Conservation (phyloP, 2,113 vertebrate species). For the Ploceus nigricollis region DNA sequence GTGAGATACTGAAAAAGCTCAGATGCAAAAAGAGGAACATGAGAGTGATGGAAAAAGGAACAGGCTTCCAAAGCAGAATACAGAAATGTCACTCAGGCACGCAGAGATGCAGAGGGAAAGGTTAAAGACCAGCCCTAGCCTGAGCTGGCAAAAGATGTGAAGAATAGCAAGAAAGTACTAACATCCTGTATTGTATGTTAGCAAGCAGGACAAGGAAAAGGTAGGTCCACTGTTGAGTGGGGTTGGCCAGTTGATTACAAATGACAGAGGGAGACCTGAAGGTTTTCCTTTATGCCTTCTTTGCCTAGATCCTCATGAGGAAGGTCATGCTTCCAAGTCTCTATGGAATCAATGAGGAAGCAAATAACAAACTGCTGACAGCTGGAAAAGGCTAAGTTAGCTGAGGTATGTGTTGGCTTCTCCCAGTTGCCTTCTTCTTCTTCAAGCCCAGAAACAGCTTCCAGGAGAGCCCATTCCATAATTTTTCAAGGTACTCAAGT, state of each 20-base stretch:
- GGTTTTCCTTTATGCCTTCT: background rate
- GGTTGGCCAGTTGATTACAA: background rate
- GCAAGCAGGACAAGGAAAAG: background rate
- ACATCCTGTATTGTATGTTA: background rate
- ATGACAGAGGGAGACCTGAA: background rate
- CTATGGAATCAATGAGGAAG: background rate
- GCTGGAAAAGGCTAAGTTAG: background rate
- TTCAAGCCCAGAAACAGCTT: background rate
- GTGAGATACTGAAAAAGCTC: background rate
- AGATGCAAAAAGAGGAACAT: background rate
- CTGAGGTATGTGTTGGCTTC: background rate
- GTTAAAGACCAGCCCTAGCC: background rate
- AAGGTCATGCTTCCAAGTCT: background rate
- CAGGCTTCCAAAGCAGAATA: background rate
- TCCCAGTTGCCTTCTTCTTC: background rate
- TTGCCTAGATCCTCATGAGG: background rate
- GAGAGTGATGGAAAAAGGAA: background rate
- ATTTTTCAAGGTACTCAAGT: constrained; percentile 6
- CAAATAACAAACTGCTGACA: background rate
- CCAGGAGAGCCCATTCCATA: background rate
- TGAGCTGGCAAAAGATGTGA: background rate
- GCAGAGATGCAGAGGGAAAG: background rate
- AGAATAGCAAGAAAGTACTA: background rate
- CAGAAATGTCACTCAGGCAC: background rate
- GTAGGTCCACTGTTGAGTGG: background rate